These are phyloP conservation scores for Flexamia atlantica DNA, from an alignment of 2,888 invertebrate genomes.

Conservation along the genomic window DNA sequence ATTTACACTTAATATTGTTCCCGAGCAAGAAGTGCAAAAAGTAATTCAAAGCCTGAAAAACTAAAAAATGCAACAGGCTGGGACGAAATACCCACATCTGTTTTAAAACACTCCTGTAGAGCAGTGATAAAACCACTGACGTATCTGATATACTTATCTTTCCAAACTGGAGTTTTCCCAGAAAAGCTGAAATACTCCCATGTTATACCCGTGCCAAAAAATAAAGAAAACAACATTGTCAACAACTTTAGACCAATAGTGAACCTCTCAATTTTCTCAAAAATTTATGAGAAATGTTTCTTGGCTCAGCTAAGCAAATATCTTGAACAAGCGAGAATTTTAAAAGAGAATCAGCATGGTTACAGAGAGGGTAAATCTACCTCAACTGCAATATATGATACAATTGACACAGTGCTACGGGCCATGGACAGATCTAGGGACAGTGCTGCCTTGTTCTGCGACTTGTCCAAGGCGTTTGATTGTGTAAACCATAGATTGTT, in stretches of 20 bases:
- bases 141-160: too few species aligned
- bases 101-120: too few species aligned
- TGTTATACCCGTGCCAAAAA: neutral
- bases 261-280: neutral
- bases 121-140: too few species aligned
- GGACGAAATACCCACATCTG: too few species aligned
- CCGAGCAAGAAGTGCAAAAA: too few species aligned
- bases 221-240: neutral
- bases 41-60: too few species aligned
- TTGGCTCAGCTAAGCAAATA: neutral
- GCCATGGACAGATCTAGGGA: neutral
- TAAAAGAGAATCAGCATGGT: neutral
- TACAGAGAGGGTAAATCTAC: neutral
- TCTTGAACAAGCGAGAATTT: neutral
- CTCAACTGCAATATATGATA: neutral
- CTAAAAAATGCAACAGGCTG: too few species aligned
- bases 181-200: too few species aligned
- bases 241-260: neutral
- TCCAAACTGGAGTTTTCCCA: too few species aligned
- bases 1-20: too few species aligned
- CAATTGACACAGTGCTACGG: neutral
- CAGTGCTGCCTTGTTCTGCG: neutral
- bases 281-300: neutral
- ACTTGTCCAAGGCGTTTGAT: conserved; percentile 4
- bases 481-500: conserved; percentile 1